Conservation (phyloP, 2,797 vertebrate species). For the Artibeus lituratus region DNA sequence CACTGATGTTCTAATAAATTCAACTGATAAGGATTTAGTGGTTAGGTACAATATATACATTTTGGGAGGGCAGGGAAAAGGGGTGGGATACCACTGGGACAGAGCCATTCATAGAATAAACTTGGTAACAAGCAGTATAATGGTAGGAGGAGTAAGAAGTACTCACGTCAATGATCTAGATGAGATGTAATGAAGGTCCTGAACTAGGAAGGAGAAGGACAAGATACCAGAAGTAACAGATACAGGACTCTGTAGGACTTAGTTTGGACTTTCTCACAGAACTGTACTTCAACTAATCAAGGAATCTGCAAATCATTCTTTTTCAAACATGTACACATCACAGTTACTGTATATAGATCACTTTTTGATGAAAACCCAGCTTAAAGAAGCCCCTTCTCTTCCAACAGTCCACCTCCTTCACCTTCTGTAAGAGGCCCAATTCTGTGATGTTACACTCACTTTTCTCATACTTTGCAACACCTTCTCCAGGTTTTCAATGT, state of each 20-base stretch:
- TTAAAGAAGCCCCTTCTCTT: neutral
- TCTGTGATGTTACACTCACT: neutral
- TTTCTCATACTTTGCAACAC: neutral
- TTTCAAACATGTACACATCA: neutral
- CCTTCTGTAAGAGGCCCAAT: neutral
- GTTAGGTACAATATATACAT: slow-evolving; percentile 50
- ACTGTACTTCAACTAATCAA: neutral
- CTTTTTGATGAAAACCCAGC: neutral
- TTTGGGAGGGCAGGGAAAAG: neutral
- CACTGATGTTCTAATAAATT: slow-evolving; percentile 57
- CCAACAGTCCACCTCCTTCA: neutral
- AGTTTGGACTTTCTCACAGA: neutral
- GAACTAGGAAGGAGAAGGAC: neutral
- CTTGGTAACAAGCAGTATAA: neutral
- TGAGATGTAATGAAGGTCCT: neutral
- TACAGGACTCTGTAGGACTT: neutral
- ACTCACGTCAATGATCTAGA: neutral
- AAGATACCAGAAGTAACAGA: neutral
- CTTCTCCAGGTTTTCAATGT: neutral
- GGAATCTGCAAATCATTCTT: neutral
- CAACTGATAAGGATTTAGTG: slow-evolving; percentile 70
- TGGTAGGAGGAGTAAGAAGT: neutral
- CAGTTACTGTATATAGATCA: neutral
- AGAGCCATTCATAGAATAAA: neutral
- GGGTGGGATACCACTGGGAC: neutral